phyloP scores from a whole-genome alignment of 2,888 invertebrate genomes.

The Muschampia plurimacula region DNA sequence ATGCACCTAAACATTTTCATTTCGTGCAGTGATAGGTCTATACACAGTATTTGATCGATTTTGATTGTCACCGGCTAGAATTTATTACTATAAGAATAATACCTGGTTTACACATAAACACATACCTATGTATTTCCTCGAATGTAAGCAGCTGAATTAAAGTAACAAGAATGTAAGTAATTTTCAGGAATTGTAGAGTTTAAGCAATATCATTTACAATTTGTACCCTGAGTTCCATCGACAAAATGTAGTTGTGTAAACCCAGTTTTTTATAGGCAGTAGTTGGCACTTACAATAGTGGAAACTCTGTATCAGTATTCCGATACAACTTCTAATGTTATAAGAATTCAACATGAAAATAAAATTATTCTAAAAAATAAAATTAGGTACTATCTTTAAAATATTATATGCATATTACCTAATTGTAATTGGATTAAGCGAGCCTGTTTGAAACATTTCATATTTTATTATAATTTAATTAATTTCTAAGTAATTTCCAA shows the following conservation, averaged over 20 bases:
- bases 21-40: constrained; percentile 31
- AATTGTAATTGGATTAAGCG: constrained; percentile 53
- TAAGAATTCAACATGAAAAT: constrained; percentile 43
- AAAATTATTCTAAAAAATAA: constrained; percentile 48
- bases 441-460: constrained; percentile 65
- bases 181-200: not conserved
- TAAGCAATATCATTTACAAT: not conserved
- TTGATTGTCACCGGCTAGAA: constrained; percentile 18
- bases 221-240: not conserved
- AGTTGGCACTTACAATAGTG: constrained; percentile 20
- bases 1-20: constrained; percentile 41
- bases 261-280: constrained; percentile 14
- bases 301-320: constrained; percentile 36
- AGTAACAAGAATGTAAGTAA: not conserved
- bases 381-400: constrained; percentile 17
- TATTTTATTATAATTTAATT: constrained; percentile 62
- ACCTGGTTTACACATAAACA: not conserved
- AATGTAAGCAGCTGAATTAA: not conserved
- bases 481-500: constrained; percentile 62
- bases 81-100: constrained; percentile 25
- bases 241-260: not conserved
- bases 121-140: not conserved
- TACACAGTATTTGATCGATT: constrained; percentile 43
- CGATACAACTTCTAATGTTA: constrained; percentile 24
- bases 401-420: constrained; percentile 40